phyloP scores from a whole-genome alignment of 2,797 vertebrate genomes.

The Harpia harpyja region DNA sequence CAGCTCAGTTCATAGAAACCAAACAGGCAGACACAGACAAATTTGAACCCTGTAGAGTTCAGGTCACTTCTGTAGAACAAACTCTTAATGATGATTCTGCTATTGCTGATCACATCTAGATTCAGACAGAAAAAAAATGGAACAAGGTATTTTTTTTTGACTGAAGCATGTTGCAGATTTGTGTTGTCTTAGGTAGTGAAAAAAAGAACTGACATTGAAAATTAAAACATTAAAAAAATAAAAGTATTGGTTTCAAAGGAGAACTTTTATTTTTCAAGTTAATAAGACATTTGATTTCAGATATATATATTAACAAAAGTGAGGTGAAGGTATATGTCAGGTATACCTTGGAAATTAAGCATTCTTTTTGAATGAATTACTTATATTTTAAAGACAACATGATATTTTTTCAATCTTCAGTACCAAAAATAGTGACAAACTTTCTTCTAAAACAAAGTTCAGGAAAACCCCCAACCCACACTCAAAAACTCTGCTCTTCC shows the following conservation, averaged over 20 bases:
- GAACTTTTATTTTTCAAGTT: neutral
- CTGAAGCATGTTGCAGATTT: neutral
- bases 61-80: neutral
- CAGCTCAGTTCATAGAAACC: neutral
- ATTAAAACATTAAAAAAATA: neutral
- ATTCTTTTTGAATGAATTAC: neutral
- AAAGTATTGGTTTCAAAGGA: neutral
- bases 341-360: neutral
- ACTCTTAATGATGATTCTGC: neutral
- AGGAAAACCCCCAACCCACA: neutral
- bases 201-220: neutral
- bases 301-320: neutral
- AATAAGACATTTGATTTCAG: neutral
- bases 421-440: neutral
- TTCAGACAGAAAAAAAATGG: fast-evolving
- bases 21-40: neutral
- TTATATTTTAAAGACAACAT: neutral
- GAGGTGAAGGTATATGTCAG: neutral
- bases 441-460: neutral
- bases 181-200: neutral
- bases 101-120: neutral
- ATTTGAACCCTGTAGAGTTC: neutral
- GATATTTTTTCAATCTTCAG: neutral
- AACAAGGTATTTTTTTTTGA: neutral
- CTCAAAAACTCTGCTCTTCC: neutral